Evolutionary conservation across 2,797 vertebrate species (phyloP).

Genomic region (Nyctalus aviator): DNA sequence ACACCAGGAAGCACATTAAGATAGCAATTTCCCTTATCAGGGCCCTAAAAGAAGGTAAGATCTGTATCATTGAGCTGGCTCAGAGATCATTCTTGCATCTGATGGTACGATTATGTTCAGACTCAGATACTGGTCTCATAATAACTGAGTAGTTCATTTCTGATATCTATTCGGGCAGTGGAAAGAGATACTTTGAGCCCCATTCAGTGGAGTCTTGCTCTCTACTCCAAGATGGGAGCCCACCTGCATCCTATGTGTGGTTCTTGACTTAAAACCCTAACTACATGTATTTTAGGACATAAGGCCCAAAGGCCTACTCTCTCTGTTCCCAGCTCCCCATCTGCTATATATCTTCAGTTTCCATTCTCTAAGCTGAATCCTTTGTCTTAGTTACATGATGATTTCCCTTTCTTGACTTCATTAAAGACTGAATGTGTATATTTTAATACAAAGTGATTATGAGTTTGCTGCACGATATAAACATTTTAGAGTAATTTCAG

Average conservation of each 20-base stretch:
- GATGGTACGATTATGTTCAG: not conserved
- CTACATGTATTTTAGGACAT: not conserved
- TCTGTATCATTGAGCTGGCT: not conserved
- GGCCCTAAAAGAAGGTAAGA: not conserved
- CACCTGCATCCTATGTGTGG: not conserved
- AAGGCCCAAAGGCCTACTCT: not conserved
- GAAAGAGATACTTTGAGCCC: not conserved
- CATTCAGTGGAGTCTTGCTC: not conserved
- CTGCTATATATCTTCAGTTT: not conserved
- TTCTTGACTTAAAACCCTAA: not conserved
- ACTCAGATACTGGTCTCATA: not conserved
- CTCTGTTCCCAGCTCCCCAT: not conserved
- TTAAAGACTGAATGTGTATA: not conserved
- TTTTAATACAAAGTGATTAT: constrained; percentile 18
- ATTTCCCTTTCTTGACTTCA: not conserved
- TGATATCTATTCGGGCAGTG: not conserved
- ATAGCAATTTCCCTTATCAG: not conserved
- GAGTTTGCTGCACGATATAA: not conserved
- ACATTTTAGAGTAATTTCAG: not conserved
- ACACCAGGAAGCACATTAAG: not conserved
- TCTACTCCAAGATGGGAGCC: not conserved
- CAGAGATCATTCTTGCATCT: not conserved
- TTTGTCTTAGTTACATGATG: not conserved
- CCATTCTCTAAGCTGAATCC: not conserved
- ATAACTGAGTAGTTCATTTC: not conserved